A percentile compares a stretch with the other conserved stretches of the same genome.
Conservation (phyloP, 2,113 vertebrate genomes). For the Gymnobelideus leadbeateri region DNA sequence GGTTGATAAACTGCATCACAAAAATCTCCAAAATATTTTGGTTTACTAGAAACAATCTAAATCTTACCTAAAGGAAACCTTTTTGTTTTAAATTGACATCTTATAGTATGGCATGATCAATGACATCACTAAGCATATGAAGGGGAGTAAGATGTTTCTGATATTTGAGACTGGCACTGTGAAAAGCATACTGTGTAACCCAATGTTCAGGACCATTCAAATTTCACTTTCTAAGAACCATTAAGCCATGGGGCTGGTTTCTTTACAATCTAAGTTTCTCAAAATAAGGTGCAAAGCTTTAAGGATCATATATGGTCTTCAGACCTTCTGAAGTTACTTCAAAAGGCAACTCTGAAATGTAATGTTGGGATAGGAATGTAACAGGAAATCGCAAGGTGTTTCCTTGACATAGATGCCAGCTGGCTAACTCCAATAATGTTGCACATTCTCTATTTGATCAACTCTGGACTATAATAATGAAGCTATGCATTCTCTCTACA, state of each 20-base stretch:
- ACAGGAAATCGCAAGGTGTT: slow-evolving; percentile 36
- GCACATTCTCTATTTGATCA: neutral
- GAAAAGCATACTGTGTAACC: slow-evolving; percentile 22
- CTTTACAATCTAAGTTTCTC: slow-evolving; percentile 34
- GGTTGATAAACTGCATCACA: slow-evolving; percentile 40
- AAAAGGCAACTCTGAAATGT: slow-evolving; percentile 53
- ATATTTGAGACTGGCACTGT: slow-evolving; percentile 62
- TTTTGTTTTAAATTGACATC: slow-evolving; percentile 32
- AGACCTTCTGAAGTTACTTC: slow-evolving; percentile 55
- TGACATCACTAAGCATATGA: slow-evolving; percentile 15
- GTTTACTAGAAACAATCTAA: slow-evolving; percentile 46
- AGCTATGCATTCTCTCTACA: slow-evolving; percentile 39
- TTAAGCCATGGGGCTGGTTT: slow-evolving; percentile 36
- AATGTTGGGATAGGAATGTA: slow-evolving; percentile 30
- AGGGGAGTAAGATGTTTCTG: slow-evolving; percentile 44
- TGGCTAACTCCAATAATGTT: slow-evolving; percentile 2
- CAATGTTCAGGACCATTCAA: neutral
- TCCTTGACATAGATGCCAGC: slow-evolving; percentile 30
- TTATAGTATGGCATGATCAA: slow-evolving; percentile 13
- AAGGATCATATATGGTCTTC: slow-evolving; percentile 33
- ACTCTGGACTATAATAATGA: neutral
- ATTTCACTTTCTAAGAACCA: neutral
- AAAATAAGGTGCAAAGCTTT: slow-evolving; percentile 46
- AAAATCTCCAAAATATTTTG: slow-evolving; percentile 40
- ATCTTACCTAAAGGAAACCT: slow-evolving; percentile 57